A percentile compares a stretch with the other conserved stretches of the same genome.
phyloP scores from a whole-genome alignment of 2,797 vertebrate genomes.

The Heterohyrax brucei region DNA sequence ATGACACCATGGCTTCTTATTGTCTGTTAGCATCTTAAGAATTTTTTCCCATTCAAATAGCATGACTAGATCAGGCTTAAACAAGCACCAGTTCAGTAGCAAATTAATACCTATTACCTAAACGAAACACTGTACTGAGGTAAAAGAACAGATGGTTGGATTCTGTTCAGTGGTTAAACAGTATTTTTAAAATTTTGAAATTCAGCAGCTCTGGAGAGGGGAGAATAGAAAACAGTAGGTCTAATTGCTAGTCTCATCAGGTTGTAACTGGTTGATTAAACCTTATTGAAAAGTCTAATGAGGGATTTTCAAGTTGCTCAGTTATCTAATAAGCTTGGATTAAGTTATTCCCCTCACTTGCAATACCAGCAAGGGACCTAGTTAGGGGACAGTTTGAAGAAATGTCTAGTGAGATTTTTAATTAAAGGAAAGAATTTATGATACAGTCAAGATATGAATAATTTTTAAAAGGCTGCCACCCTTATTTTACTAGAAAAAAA shows the following conservation, averaged over 20 bases:
- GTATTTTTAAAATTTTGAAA: slow-evolving; percentile 76
- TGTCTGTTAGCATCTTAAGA: not conserved
- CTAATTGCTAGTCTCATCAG: slow-evolving; percentile 81
- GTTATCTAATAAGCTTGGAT: slow-evolving; percentile 81
- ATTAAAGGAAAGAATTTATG: slow-evolving; percentile 81
- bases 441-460: slow-evolving; percentile 66
- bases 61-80: slow-evolving; percentile 6
- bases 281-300: slow-evolving; percentile 78
- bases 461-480: slow-evolving; percentile 39
- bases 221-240: slow-evolving; percentile 74
- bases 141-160: not conserved
- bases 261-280: slow-evolving; percentile 84
- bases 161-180: slow-evolving; percentile 51
- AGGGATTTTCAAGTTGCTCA: slow-evolving; percentile 75
- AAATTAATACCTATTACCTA: slow-evolving; percentile 64
- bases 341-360: slow-evolving; percentile 73
- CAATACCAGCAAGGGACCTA: slow-evolving; percentile 77
- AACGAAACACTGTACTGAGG: not conserved
- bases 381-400: slow-evolving; percentile 76
- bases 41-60: slow-evolving; percentile 1
- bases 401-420: slow-evolving; percentile 81
- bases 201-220: slow-evolving; percentile 61
- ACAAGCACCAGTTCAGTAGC: slow-evolving; percentile 8
- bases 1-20: not conserved
- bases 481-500: slow-evolving; percentile 53